Evolutionary conservation across 2,113 vertebrate species (phyloP).

Genomic region (Epinephelus cyanopodus): DNA sequence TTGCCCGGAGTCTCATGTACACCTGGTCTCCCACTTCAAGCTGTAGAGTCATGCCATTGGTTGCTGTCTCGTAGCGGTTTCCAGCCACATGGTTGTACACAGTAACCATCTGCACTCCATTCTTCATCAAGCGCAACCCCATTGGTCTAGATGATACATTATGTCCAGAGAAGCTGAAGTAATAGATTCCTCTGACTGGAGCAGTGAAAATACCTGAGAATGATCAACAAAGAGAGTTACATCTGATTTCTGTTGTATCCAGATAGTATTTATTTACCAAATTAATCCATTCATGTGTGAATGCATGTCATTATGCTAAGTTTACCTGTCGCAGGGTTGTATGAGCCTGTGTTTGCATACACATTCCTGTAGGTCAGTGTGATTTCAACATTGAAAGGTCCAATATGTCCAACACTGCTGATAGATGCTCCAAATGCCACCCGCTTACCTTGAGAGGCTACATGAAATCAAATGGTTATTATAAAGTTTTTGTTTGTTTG

Average conservation of each 20-base stretch:
- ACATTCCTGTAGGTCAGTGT: constrained; percentile 48
- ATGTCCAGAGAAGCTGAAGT: constrained; percentile 65
- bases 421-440: background rate
- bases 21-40: constrained; percentile 63
- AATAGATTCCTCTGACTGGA: constrained; percentile 62
- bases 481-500: no score
- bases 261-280: background rate
- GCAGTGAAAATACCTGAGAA: constrained; percentile 66
- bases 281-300: no score
- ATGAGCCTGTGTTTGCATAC: constrained; percentile 48
- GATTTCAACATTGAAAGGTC: constrained; percentile 32
- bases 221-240: background rate
- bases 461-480: background rate
- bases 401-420: background rate
- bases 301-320: background rate
- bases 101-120: constrained; percentile 39
- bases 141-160: accelerated
- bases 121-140: constrained; percentile 59
- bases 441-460: background rate
- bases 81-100: constrained; percentile 10
- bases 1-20: background rate
- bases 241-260: background rate
- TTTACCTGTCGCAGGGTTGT: constrained; percentile 42
- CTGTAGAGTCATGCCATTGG: constrained; percentile 51
- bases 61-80: constrained; percentile 23